Evolutionary conservation across 2,888 invertebrate genomes (phyloP), one percentile per base, ranked within the genome.

Genomic region (Flexamia atlantica): DNA sequence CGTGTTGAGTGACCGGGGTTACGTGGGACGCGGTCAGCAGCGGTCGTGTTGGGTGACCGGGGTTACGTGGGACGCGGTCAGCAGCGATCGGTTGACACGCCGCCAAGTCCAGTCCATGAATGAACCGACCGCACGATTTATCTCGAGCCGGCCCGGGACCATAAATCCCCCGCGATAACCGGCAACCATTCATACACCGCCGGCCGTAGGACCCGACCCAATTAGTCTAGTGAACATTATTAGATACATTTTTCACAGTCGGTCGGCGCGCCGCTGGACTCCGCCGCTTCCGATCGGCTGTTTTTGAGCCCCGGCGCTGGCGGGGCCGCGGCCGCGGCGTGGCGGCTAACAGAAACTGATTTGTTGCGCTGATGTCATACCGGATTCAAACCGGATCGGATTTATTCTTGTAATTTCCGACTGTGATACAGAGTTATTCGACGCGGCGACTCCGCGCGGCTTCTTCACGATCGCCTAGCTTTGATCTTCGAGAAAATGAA

Each of bases 191-290:
- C 76, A 76, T 76, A 76, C 46, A 28, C 46, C 28, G 46, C 42
- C 36, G 36, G 40, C 72, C 72, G 23, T 36, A 72, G 42, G 42
- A 42, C 42, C 40, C 76, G 42, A 50, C 76, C 76, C 76, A 76
- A 76, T 76, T 76, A 76, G 76, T 76, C 42, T 46, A 50, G 46
- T 50, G 76, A 46, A 76, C 46, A 76, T 76, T 70, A 76, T 76
- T 76, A 76, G 76, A 50, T 46, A 50, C 76, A 76, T 76, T 46
- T 46, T 76, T 76, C 76, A 76, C 76, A 46, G 42, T 25, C 42
- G 76, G 42, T 4, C 30, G 46, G 40, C 50, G 10, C 46, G 42
- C 76, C 50, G 7, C 76, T 9, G 25, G 46, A 10, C 28, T 1
- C 14, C 50, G 46, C 76, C 72, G 76, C 72, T 72, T 72, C 72